These are phyloP conservation scores for Eumerus sabulonum DNA, from an alignment of 2,888 invertebrate genomes.

Conservation along the genomic window DNA sequence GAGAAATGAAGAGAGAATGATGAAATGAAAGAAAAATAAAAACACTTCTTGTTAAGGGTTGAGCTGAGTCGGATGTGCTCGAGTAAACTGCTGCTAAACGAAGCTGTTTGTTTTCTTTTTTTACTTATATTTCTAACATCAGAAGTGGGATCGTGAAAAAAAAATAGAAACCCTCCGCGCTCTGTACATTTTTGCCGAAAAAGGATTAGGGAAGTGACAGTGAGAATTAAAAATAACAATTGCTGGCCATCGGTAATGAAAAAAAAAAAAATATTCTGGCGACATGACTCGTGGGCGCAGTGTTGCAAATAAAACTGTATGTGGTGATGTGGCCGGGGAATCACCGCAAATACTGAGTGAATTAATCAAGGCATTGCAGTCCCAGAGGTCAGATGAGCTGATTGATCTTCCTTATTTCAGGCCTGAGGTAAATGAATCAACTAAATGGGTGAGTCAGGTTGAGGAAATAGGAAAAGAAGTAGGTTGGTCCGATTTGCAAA, in stretches of 20 bases:
- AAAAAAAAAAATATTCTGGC: neutral
- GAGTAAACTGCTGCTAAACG: too few species aligned
- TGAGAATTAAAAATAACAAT: neutral
- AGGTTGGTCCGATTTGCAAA: constrained; percentile 23
- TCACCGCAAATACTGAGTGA: constrained; percentile 7
- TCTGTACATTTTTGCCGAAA: neutral
- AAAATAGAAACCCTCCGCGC: neutral
- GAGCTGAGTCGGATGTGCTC: too few species aligned
- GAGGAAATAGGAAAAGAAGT: constrained; percentile 21
- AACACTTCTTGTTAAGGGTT: too few species aligned
- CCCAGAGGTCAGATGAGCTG: neutral
- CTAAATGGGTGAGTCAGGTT: constrained; percentile 12
- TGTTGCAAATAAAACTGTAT: neutral
- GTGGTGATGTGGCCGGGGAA: constrained; percentile 11
- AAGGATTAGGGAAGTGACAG: too few species aligned
- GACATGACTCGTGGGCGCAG: neutral
- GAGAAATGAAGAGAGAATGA: too few species aligned
- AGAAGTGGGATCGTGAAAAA: constrained; percentile 3
- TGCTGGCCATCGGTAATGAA: neutral
- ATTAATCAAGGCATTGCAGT: constrained; percentile 8
- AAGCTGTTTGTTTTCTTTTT: neutral
- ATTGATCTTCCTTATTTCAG: constrained; percentile 20
- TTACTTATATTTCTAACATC: neutral
- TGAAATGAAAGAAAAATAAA: too few species aligned
- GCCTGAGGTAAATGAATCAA: constrained; percentile 12